Base-by-base conservation (phyloP, 2,888 invertebrate species). In the Meliscaeva auricollis region DNA sequence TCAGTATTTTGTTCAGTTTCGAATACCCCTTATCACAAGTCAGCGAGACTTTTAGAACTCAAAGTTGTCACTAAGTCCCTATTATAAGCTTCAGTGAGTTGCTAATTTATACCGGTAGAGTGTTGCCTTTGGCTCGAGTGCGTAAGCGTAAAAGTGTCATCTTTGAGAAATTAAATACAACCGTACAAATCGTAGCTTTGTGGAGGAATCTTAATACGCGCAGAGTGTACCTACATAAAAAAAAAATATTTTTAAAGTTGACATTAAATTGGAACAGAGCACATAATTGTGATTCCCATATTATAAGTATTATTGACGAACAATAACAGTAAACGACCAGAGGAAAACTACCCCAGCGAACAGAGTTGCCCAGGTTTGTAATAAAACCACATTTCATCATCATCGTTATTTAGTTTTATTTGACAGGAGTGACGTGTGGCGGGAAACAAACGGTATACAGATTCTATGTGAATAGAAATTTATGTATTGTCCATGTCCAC, bases 331-430 rank as follows among this genome's bases (percentile, higher is more conserved):
- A 60, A 72, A 46, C 70, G n/a, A 64, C 9, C 7, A 20, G n/a
- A 30, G 35, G 44, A 52, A 44, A 32, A 41, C 48, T 38, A 50
- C 35, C 26, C 2, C 13, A 11, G 3, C n/a, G n/a, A n/a, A 8
- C 32, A 56, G 32, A 58, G 0, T 58, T n/a, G 26, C 66, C 13
- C 54, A 54, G 15, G 48, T 66, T 7, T 32, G 48, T 50, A 35
- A 48, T 66, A 66, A 50, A 66, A 20, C 13, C 11, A 58, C 1
- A 56, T 35, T 35, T 17, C 54, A 11, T 35, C 54, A 54, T 52
- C 52, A 69, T 54, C 11, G 38, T 69, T 30, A 64, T 64, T 32
- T 38, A 60, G 35, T 35, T 8, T 66, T 17, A 66, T 66, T 66
- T 50, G 66, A 5, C 35, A 22, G 35, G n/a, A n/a, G 35, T 46